Evolutionary conservation across 2,888 invertebrate genomes (phyloP).

Genomic region (Mesochorus sp.): DNA sequence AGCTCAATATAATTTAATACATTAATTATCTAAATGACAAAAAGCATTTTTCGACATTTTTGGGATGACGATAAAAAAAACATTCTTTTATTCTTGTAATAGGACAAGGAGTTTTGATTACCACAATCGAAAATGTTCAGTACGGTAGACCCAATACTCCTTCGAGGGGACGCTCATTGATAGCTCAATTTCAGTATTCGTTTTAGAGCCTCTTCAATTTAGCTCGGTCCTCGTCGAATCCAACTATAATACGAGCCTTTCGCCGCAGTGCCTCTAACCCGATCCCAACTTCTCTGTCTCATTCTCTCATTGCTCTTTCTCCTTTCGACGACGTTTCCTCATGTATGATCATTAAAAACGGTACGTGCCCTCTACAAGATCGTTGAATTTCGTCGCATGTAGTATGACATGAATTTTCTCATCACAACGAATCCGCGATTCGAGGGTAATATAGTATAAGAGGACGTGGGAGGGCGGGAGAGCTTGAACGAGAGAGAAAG

Average conservation of each 20-base stretch:
- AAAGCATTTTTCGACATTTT: no score
- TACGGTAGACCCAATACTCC: not conserved
- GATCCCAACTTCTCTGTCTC: constrained; percentile 10
- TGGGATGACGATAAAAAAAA: no score
- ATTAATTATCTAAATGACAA: no score
- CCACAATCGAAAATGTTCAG: not conserved
- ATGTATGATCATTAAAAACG: constrained; percentile 11
- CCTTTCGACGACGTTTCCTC: constrained; percentile 7
- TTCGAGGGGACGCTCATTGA: not conserved
- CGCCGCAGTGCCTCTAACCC: constrained; percentile 20
- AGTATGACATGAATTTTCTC: not conserved
- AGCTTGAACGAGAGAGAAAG: not conserved
- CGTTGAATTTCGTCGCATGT: not conserved
- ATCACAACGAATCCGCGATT: not conserved
- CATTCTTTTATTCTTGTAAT: no score
- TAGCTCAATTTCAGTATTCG: constrained; percentile 14
- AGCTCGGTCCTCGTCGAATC: constrained; percentile 6
- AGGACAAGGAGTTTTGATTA: not conserved
- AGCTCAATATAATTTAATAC: no score
- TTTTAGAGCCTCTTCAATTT: constrained; percentile 10
- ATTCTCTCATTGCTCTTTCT: no score
- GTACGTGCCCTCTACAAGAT: not conserved
- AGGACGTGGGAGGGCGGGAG: not conserved
- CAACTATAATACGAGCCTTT: not conserved
- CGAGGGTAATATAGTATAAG: not conserved